Evolutionary conservation across 2,113 vertebrate genomes (phyloP).

Genomic region (Zosterops borbonicus): DNA sequence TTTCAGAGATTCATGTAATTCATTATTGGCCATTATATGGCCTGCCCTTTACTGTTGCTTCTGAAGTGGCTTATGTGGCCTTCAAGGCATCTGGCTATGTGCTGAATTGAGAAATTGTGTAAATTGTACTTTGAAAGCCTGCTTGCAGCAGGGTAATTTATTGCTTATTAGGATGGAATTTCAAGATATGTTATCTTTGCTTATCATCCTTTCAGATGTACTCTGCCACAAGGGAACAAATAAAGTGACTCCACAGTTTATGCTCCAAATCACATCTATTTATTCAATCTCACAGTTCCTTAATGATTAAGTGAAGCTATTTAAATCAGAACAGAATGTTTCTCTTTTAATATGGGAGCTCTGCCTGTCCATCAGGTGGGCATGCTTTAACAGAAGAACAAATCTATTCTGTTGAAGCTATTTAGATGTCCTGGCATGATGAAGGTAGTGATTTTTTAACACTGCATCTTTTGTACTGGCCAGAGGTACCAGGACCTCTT

Average conservation of each 20-base stretch:
- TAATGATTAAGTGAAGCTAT: neutral
- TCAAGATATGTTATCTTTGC: conserved; percentile 27
- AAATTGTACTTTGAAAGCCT: neutral
- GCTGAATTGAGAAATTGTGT: neutral
- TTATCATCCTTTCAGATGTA: conserved; percentile 33
- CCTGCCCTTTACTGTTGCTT: neutral
- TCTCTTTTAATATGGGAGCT: neutral
- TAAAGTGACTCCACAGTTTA: conserved; percentile 4
- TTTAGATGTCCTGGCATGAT: neutral
- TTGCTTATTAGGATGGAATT: conserved; percentile 26
- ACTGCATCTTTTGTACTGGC: neutral
- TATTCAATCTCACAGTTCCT: conserved; percentile 21
- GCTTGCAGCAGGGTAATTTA: conserved; percentile 15
- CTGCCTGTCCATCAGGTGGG: neutral
- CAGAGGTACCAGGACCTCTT: neutral
- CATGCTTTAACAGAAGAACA: neutral
- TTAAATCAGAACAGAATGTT: conserved; percentile 34
- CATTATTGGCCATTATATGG: neutral
- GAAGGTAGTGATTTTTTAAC: neutral
- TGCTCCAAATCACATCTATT: conserved; percentile 37
- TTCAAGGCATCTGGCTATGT: neutral
- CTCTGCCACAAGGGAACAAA: conserved; percentile 8
- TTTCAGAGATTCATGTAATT: neutral
- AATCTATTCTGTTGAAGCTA: neutral
- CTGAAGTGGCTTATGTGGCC: neutral